Evolutionary conservation across 2,888 invertebrate species (phyloP), one percentile per base, ranked within the genome.

Genomic region (Rutpela maculata): DNA sequence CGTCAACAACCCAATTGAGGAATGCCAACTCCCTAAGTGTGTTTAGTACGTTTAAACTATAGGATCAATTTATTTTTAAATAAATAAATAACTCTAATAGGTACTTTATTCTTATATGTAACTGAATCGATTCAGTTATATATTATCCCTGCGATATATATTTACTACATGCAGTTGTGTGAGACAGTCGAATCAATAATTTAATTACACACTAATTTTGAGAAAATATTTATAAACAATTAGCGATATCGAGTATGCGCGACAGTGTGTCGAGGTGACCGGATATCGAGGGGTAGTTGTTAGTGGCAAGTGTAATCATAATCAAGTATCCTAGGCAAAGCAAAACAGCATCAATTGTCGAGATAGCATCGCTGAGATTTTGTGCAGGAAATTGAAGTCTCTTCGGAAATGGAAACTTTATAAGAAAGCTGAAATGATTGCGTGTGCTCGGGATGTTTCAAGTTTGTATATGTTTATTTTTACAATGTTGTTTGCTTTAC

Each of bases 181-280:
- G 15, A 50, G 50, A 50, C n/a, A 22, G 12, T 11, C 19, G 12
- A 59, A 59, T 59, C 59, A 22, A 59, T 59, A 59, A 59, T 59
- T 22, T 59, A 59, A 59, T 59, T 59, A 22, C 59, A 59, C 9
- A 10, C 17, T 11, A 11, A 31, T 35, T 35, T 31, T 50, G n/a
- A 19, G 26, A 56, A 71, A 60, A 71, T 60, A 71, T 71, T 68
- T 71, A 72, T 63, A 72, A 72, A 63, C 63, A 72, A 72, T 72
- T 63, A 72, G 35, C 18, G 55, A 38, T 63, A 72, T 72, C 72
- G 72, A 72, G 72, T 72, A 62, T 72, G 72, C 72, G 72, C 72
- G 63, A 50, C 63, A 26, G 43, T 71, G 62, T 63, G 9, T 1
- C 38, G 17, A 50, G 65, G 12, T 66, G 65, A 66, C 65, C 65